phyloP scores from a whole-genome alignment of 2,113 vertebrate species.

The human (Homo sapiens) region GRCh38 chr3:156523001-156523500 shows the following conservation, averaged over 20 bases:
- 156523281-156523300: not conserved
- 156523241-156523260: not conserved
- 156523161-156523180: not conserved
- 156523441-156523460: not conserved
- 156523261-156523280: not conserved
- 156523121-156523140: not conserved
- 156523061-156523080: not conserved
- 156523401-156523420: not conserved
- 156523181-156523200: not conserved
- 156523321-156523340: not conserved
- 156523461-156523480: not conserved
- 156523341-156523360: not conserved
- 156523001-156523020: not conserved
- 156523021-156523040: not conserved
- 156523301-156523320: not conserved
- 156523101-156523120: not conserved
- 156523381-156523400: not conserved
- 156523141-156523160: not conserved
- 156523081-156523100: not conserved
- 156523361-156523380: not conserved
- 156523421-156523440: constrained; percentile 19
- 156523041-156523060: constrained; percentile 1
- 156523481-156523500: not conserved
- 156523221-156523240: not conserved
- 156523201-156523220: not conserved